phyloP scores from a whole-genome alignment of 2,113 vertebrate species.

The Colossoma macropomum region DNA sequence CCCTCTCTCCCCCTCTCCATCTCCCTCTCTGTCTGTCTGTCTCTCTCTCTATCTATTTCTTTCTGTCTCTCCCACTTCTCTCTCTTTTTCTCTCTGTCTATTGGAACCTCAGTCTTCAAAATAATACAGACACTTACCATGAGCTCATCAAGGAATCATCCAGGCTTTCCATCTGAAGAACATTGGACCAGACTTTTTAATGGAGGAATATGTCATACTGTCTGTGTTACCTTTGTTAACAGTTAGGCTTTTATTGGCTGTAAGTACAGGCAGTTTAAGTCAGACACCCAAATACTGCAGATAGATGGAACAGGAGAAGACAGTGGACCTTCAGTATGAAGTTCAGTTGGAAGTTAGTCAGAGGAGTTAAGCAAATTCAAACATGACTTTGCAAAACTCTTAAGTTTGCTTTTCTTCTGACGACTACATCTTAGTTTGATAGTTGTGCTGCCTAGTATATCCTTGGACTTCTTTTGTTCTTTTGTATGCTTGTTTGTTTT shows the following conservation, averaged over 20 bases:
- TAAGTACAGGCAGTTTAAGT: too few species aligned
- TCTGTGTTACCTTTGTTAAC: neutral
- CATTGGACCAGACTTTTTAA: neutral
- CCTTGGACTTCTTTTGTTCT: neutral
- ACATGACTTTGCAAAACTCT: too few species aligned
- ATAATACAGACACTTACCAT: slow-evolving; percentile 6
- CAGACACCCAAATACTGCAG: too few species aligned
- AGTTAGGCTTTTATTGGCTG: too few species aligned
- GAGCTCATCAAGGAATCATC: slow-evolving; percentile 2
- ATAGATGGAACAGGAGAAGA: too few species aligned
- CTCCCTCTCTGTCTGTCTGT: neutral
- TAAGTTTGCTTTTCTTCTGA: neutral
- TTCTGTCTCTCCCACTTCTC: neutral
- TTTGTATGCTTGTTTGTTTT: neutral
- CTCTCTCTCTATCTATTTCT: neutral
- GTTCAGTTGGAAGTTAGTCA: neutral
- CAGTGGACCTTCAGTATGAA: neutral
- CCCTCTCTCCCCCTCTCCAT: neutral
- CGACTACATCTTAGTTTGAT: neutral
- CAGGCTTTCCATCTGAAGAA: neutral
- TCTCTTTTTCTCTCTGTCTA: neutral
- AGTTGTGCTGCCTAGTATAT: too few species aligned
- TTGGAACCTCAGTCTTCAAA: neutral
- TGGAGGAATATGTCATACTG: slow-evolving; percentile 1
- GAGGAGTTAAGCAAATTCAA: too few species aligned